These are phyloP conservation scores for Rhegmatorhina hoffmannsi DNA, from an alignment of 2,113 vertebrate species.

Conservation along the genomic window DNA sequence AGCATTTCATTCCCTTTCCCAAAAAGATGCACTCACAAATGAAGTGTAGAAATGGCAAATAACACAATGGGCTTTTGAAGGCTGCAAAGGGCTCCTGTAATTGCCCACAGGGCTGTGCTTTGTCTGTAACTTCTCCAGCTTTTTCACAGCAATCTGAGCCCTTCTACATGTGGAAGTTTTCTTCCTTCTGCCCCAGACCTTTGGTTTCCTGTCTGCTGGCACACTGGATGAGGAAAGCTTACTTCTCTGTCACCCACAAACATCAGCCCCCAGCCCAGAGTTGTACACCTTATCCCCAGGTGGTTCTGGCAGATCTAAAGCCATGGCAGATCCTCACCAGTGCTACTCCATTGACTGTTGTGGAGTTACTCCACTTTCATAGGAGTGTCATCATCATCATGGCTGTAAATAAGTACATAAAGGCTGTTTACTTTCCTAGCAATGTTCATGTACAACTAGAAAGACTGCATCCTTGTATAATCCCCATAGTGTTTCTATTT, in stretches of 20 bases:
- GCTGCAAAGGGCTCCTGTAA: background rate
- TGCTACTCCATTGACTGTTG: fast-evolving
- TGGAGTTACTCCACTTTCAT: background rate
- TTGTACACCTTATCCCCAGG: background rate
- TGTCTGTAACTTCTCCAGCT: background rate
- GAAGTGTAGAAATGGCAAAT: background rate
- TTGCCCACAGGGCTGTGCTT: background rate
- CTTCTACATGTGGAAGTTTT: background rate
- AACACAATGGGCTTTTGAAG: background rate
- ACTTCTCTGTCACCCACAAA: background rate
- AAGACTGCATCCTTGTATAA: background rate
- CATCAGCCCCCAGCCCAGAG: background rate
- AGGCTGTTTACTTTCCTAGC: background rate
- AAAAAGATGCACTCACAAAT: background rate
- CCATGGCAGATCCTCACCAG: fast-evolving
- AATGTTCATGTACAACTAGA: background rate
- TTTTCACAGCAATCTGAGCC: background rate
- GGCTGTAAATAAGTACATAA: background rate
- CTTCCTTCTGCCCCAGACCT: background rate
- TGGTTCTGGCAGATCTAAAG: background rate
- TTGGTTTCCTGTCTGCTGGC: background rate
- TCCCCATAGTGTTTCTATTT: background rate
- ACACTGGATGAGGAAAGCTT: background rate
- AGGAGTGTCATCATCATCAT: background rate
- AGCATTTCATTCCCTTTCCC: background rate